Base-by-base conservation (phyloP, 2,113 vertebrate species). In the Gymnorhina tibicen region DNA sequence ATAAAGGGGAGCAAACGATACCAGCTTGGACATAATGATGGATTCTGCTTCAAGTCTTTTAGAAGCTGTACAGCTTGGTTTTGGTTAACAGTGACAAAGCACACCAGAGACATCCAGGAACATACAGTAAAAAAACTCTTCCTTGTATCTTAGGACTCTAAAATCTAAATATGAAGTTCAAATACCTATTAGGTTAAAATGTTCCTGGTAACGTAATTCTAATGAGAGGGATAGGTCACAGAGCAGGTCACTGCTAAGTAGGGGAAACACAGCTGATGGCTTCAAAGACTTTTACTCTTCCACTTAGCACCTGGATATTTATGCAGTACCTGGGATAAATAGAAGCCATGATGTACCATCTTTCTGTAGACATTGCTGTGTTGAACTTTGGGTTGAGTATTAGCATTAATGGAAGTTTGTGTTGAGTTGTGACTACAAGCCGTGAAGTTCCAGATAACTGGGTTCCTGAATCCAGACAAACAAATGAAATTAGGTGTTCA, bases 41-140 rank as follows among this genome's bases (percentile, higher is more conserved):
- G 46, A 66, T 39, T 42, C 33, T 85, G 42, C 66, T 39, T 56
- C 17, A 73, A 78, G n/a, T 30, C 22, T 50, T 9, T 46, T 50
- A 12, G 33, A 60, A 90, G 20, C 21, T 62, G 15, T 47, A 21
- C 15, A 33, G 23, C 17, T 63, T 75, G 27, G 21, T 59, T 90
- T 74, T 58, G 33, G 16, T 64, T 74, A 55, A 49, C 13, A 56
- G 5, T 47, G 28, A 16, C 27, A 35, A 60, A 46, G n/a, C 19
- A 24, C 15, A 13, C 3, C 22, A 55, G 55, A 52, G 68, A 30
- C 18, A 33, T 68, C 14, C 6, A 13, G 46, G 49, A 87, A 26
- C 0, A 2, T 19, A 7, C 2, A 41, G 15, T 69, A 27, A 66
- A 66, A 66, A 23, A 23, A 2, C 7, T 56, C 7, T 8, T 30